phyloP scores from a whole-genome alignment of 1,140 invertebrate genomes.

The Drosophila nannoptera region DNA sequence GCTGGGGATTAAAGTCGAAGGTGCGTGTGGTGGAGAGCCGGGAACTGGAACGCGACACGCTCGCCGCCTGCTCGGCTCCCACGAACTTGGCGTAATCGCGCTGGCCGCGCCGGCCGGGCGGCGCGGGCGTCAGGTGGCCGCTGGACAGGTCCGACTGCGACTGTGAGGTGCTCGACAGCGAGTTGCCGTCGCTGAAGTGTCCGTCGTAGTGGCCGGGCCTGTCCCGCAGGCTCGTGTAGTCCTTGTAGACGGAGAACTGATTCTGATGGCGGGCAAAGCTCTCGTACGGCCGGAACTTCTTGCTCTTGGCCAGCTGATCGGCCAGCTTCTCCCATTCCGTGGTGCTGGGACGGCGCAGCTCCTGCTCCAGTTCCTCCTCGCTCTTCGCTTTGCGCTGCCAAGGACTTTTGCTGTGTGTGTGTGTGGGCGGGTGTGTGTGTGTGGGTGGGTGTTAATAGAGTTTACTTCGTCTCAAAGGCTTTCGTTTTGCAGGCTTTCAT shows the following conservation, averaged over 20 bases:
- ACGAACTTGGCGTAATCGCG: constrained; percentile 67
- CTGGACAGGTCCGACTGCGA: constrained; percentile 69
- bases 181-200: constrained; percentile 65
- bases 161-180: constrained; percentile 53
- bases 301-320: constrained; percentile 63
- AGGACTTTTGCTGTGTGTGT: constrained; percentile 28
- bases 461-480: background rate
- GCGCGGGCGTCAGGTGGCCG: constrained; percentile 57
- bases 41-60: constrained; percentile 57
- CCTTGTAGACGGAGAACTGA: constrained; percentile 67
- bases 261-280: constrained; percentile 57
- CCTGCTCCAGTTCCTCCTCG: constrained; percentile 4
- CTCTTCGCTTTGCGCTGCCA: constrained; percentile 24
- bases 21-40: constrained; percentile 47
- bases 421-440: constrained; percentile 21
- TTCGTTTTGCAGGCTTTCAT: background rate
- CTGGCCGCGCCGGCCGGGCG: constrained; percentile 42
- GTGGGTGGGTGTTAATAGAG: constrained; percentile 25
- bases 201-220: constrained; percentile 59
- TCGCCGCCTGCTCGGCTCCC: constrained; percentile 59
- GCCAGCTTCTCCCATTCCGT: constrained; percentile 76
- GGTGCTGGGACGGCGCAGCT: constrained; percentile 55
- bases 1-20: constrained; percentile 70
- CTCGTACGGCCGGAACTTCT: constrained; percentile 67
- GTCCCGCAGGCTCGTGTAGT: constrained; percentile 60